A percentile compares a stretch with the other conserved stretches of the same genome.
phyloP scores from a whole-genome alignment of 2,888 invertebrate genomes.

The Thyatira batis region DNA sequence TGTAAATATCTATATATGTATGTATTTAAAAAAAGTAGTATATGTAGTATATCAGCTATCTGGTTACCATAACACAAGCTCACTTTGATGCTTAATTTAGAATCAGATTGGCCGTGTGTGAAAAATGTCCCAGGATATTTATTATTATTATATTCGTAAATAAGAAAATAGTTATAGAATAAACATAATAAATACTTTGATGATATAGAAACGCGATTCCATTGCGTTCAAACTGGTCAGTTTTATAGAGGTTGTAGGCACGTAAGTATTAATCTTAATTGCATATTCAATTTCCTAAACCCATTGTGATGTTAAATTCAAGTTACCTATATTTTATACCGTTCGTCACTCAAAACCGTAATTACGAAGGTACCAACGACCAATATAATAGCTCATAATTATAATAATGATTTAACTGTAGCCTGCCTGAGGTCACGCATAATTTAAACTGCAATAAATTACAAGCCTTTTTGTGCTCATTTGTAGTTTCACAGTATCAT shows the following conservation, averaged over 20 bases:
- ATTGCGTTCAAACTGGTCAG: not conserved
- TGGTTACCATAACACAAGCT: too few relatives aligned
- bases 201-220: not conserved
- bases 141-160: too few relatives aligned
- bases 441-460: not conserved
- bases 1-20: too few relatives aligned
- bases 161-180: too few relatives aligned
- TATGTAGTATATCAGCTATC: too few relatives aligned
- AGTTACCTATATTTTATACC: not conserved
- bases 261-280: not conserved
- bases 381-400: constrained; percentile 5
- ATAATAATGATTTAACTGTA: not conserved
- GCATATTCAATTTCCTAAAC: not conserved
- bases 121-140: too few relatives aligned
- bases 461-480: not conserved
- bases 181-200: too few relatives aligned
- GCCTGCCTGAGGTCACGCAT: not conserved
- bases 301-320: not conserved
- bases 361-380: constrained; percentile 6
- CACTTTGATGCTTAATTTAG: too few relatives aligned
- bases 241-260: too few relatives aligned
- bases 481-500: not conserved
- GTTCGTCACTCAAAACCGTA: not conserved
- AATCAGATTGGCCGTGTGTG: too few relatives aligned
- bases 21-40: too few relatives aligned